Percentiles rank a stretch among this genome's conserved stretches.
Conservation (phyloP, 2,888 invertebrate genomes). For the Cactoblastis cactorum region DNA sequence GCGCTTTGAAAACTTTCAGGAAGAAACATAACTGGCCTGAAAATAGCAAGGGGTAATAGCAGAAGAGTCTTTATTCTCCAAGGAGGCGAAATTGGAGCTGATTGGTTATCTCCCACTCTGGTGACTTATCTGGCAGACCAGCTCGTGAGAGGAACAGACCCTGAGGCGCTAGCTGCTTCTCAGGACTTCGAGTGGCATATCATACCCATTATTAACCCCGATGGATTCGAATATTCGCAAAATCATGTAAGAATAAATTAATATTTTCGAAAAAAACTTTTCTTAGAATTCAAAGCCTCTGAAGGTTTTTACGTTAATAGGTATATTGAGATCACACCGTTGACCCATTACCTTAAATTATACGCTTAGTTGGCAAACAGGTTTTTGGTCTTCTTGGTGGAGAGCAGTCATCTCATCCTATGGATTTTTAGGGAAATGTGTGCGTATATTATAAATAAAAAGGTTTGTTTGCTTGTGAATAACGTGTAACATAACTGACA, state of each 20-base stretch:
- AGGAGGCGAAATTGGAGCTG: conserved; percentile 84
- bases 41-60: conserved; percentile 48
- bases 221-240: conserved; percentile 86
- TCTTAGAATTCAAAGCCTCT: too few species aligned
- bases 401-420: too few species aligned
- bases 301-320: too few species aligned
- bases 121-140: conserved; percentile 81
- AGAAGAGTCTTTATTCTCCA: conserved; percentile 51
- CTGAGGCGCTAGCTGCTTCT: conserved; percentile 65
- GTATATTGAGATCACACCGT: too few species aligned
- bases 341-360: too few species aligned
- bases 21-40: conserved; percentile 68
- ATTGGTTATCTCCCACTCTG: conserved; percentile 86
- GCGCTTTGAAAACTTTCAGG: conserved; percentile 31
- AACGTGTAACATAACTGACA: too few species aligned
- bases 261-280: neutral
- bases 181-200: conserved; percentile 85
- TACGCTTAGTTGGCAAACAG: too few species aligned
- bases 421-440: too few species aligned
- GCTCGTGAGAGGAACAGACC: conserved; percentile 75
- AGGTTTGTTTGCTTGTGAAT: too few species aligned
- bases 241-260: conserved; percentile 58
- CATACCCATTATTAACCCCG: conserved; percentile 86
- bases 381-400: too few species aligned
- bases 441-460: too few species aligned